Conservation (phyloP, 2,113 vertebrate genomes). For the Microtus oregoni region DNA sequence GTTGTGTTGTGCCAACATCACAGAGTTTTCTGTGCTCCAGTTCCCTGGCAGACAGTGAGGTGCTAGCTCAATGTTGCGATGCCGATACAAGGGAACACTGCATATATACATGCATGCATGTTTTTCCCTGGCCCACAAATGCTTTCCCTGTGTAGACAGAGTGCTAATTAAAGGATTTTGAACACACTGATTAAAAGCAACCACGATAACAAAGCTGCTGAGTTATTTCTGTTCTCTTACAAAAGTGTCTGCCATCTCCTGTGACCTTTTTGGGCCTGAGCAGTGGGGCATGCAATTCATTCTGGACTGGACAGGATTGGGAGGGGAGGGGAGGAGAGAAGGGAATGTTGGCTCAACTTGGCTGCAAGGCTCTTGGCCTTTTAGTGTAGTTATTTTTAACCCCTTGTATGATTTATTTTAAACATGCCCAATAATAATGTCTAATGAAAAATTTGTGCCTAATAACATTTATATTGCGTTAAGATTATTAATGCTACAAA, state of each 20-base stretch:
- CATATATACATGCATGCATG: constrained; percentile 72
- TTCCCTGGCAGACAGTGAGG: constrained; percentile 65
- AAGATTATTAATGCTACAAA: constrained; percentile 55
- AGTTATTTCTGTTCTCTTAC: constrained; percentile 87
- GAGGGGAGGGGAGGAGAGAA: constrained; percentile 47
- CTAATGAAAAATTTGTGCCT: constrained; percentile 58
- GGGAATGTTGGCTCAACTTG: constrained; percentile 78
- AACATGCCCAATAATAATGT: constrained; percentile 58
- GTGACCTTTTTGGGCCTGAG: constrained; percentile 82
- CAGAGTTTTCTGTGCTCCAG: constrained; percentile 55
- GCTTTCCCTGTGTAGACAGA: constrained; percentile 83
- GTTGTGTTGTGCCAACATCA: constrained; percentile 6
- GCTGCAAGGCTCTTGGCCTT: constrained; percentile 78
- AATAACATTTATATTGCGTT: constrained; percentile 69
- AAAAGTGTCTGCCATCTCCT: constrained; percentile 81
- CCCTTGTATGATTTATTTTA: constrained; percentile 80
- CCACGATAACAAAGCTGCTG: constrained; percentile 83
- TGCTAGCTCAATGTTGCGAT: constrained; percentile 67
- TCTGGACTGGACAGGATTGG: constrained; percentile 68
- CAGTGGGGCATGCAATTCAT: constrained; percentile 81
- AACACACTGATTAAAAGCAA: constrained; percentile 85
- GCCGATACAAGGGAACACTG: constrained; percentile 82
- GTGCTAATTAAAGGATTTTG: constrained; percentile 86
- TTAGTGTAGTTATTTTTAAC: constrained; percentile 81
- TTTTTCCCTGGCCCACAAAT: constrained; percentile 82